Evolutionary conservation across 2,888 invertebrate genomes (phyloP).

Genomic region (Gymnosoma rotundatum): DNA sequence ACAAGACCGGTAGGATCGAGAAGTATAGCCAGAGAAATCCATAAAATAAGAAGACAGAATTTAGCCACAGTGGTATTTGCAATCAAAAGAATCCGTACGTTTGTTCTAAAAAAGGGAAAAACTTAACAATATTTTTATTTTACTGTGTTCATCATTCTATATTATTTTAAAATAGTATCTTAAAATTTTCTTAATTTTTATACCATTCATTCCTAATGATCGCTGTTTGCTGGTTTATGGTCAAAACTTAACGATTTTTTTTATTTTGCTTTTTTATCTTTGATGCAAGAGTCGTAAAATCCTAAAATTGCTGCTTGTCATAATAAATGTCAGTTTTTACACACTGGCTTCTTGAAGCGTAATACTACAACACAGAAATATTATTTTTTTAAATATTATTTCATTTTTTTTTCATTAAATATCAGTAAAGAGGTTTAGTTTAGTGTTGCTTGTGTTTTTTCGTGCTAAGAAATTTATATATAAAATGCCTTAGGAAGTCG

Average conservation of each 20-base stretch:
- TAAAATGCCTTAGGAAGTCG: background rate
- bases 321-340: slow-evolving; percentile 29
- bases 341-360: slow-evolving; percentile 37
- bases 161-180: too few species aligned
- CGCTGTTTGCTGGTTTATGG: slow-evolving; percentile 2
- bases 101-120: too few species aligned
- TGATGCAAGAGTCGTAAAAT: slow-evolving; percentile 20
- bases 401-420: background rate
- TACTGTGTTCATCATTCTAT: too few species aligned
- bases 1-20: too few species aligned
- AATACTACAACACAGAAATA: slow-evolving; percentile 16
- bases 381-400: slow-evolving; percentile 11
- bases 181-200: too few species aligned
- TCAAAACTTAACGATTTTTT: slow-evolving; percentile 5
- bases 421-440: background rate
- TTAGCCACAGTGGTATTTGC: too few species aligned
- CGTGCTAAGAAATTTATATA: slow-evolving; percentile 21
- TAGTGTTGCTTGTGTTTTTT: slow-evolving; percentile 12
- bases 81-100: too few species aligned
- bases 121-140: too few species aligned
- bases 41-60: too few species aligned
- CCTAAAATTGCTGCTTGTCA: slow-evolving; percentile 27
- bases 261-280: background rate
- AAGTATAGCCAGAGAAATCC: too few species aligned
- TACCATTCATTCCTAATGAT: too few species aligned